Percentiles rank a stretch among this genome's conserved stretches.
These are phyloP conservation scores for Litocranius walleri DNA, from an alignment of 2,113 vertebrate species.

Conservation along the genomic window DNA sequence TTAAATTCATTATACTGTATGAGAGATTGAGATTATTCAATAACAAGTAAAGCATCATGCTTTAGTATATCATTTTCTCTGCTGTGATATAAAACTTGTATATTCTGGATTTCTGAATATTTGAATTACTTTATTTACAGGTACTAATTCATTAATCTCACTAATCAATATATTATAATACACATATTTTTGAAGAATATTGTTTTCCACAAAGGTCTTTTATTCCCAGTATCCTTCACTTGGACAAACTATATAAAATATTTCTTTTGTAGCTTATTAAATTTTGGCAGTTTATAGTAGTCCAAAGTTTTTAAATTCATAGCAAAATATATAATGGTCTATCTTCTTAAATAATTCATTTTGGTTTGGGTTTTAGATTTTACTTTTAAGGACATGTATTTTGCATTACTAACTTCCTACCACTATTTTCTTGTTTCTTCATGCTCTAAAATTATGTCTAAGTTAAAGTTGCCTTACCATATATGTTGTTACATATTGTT, in stretches of 20 bases:
- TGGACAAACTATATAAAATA: neutral
- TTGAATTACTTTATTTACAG: neutral
- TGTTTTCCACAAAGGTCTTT: neutral
- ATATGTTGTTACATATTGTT: neutral
- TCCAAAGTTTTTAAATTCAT: neutral
- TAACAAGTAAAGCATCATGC: neutral
- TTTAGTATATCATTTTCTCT: neutral
- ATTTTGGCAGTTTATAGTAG: neutral
- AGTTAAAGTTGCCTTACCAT: neutral
- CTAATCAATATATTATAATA: neutral
- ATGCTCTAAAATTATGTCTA: neutral
- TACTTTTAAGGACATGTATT: neutral
- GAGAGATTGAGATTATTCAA: neutral
- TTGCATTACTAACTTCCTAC: neutral
- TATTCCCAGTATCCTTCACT: neutral
- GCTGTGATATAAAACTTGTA: neutral
- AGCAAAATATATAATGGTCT: neutral
- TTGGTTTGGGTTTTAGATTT: neutral
- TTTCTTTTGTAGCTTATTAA: neutral
- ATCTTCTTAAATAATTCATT: neutral
- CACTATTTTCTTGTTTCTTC: neutral
- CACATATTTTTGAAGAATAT: neutral
- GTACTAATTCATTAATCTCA: neutral
- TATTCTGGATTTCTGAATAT: neutral
- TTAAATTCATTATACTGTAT: neutral